Evolutionary conservation across 1,140 invertebrate genomes (phyloP).

Genomic region (Rhopalosiphum maidis): DNA sequence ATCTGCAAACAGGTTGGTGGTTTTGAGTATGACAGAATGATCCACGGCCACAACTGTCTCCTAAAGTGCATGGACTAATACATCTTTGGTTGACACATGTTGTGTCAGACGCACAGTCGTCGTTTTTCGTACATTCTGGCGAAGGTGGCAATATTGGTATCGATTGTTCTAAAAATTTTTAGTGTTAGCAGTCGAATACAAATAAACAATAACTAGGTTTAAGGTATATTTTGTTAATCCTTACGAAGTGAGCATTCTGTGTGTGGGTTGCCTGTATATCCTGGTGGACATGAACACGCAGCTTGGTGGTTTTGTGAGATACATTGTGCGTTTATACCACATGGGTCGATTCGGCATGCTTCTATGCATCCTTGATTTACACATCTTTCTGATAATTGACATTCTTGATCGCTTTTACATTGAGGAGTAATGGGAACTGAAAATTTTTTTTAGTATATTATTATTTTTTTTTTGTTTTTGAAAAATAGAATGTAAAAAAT

Average conservation of each 20-base stretch:
- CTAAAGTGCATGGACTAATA: conserved; percentile 76
- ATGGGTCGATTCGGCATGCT: conserved; percentile 77
- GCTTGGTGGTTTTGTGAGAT: conserved; percentile 76
- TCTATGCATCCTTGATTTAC: conserved; percentile 77
- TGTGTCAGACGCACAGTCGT: conserved; percentile 76
- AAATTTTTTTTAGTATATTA: background rate
- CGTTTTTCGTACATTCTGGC: conserved; percentile 77
- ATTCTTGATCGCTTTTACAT: conserved; percentile 78
- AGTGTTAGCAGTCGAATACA: background rate
- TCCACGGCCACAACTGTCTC: conserved; percentile 74
- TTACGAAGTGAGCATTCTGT: conserved; percentile 72
- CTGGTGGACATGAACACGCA: conserved; percentile 78
- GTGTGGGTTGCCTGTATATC: conserved; percentile 82
- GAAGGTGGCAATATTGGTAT: conserved; percentile 65
- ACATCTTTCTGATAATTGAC: conserved; percentile 75
- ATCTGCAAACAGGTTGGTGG: conserved; percentile 79
- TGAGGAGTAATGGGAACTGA: conserved; percentile 57
- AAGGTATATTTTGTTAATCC: background rate
- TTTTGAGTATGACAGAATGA: conserved; percentile 80
- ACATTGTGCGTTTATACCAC: conserved; percentile 86
- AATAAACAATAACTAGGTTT: background rate
- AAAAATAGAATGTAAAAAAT: background rate
- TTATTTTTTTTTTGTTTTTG: background rate
- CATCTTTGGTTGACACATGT: conserved; percentile 79
- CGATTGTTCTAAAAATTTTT: conserved; percentile 61